A percentile compares a stretch with the other conserved stretches of the same genome.
These are phyloP conservation scores for Hirudinaria manillensis DNA, from an alignment of 2,888 invertebrate genomes.

Conservation along the genomic window DNA sequence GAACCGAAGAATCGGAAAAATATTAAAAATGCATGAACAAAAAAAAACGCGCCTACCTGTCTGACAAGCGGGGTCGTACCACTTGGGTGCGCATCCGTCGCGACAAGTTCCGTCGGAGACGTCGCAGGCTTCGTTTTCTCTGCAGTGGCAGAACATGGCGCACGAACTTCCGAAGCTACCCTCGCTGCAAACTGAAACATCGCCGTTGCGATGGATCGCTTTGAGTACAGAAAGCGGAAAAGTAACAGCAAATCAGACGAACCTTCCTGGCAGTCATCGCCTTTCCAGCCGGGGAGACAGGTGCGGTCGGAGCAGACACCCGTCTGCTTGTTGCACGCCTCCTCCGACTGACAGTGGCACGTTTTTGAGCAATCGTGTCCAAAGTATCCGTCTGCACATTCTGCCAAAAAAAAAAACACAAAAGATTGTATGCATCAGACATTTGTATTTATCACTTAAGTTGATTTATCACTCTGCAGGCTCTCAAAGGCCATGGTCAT, in stretches of 20 bases:
- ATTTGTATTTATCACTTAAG: not conserved
- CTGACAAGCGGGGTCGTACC: slow-evolving; percentile 9
- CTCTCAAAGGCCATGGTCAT: too few relatives aligned
- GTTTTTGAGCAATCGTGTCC: not conserved
- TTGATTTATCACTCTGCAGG: not conserved
- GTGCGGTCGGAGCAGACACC: not conserved
- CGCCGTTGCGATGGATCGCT: not conserved
- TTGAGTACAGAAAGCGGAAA: not conserved
- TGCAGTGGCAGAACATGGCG: not conserved
- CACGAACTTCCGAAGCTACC: not conserved
- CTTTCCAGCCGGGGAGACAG: slow-evolving; percentile 1
- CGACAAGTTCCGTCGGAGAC: not conserved
- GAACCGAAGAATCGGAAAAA: too few relatives aligned
- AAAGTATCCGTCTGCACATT: slow-evolving; percentile 19
- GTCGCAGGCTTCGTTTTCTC: not conserved
- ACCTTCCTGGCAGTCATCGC: slow-evolving; percentile 17
- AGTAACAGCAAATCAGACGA: not conserved
- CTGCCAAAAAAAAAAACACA: too few relatives aligned
- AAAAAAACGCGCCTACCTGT: not conserved
- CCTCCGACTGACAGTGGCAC: slow-evolving; percentile 11
- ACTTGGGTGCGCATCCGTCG: slow-evolving; percentile 14
- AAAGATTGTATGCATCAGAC: too few relatives aligned
- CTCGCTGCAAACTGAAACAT: not conserved
- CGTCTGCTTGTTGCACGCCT: slow-evolving; percentile 6
- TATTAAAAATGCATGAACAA: not conserved